Percentiles rank a stretch among this genome's conserved stretches.
Conservation (phyloP, 2,113 vertebrate genomes). For the Nansenia antarctica region DNA sequence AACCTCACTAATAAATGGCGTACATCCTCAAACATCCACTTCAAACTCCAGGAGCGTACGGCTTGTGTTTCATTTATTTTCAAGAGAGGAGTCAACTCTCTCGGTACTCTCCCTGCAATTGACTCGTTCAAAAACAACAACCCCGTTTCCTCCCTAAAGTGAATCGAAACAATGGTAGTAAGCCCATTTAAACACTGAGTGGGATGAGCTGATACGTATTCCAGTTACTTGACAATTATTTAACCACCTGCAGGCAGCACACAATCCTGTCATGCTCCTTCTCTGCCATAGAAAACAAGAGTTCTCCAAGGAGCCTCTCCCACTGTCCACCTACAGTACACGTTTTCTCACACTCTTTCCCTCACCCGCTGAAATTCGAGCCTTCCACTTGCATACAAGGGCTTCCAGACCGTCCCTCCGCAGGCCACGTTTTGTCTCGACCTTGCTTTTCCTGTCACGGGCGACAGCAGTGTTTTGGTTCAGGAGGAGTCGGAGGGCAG, state of each 20-base stretch:
- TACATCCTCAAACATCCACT: too few species aligned
- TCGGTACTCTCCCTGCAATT: too few species aligned
- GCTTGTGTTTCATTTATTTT: too few species aligned
- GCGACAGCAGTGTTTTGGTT: constrained; percentile 25
- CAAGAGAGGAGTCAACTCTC: too few species aligned
- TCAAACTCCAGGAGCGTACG: too few species aligned
- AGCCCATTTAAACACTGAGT: neutral
- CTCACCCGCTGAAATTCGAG: constrained; percentile 19
- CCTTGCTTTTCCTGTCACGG: constrained; percentile 15
- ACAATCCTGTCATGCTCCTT: neutral
- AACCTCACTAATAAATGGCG: neutral
- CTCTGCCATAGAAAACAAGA: neutral
- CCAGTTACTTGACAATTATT: too few species aligned
- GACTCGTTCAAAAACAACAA: too few species aligned
- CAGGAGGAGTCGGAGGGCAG: constrained; percentile 21
- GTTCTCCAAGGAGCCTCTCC: constrained; percentile 6
- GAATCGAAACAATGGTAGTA: too few species aligned
- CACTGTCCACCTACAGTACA: neutral
- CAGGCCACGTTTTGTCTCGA: constrained; percentile 13
- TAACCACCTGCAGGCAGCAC: constrained; percentile 8
- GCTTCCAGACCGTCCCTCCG: constrained; percentile 17
- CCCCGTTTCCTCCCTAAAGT: too few species aligned
- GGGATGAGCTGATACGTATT: neutral
- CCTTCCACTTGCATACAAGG: neutral
- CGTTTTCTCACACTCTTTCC: neutral